Evolutionary conservation across 2,888 invertebrate genomes (phyloP), one percentile per base, ranked within the genome.

Genomic region (Cataglyphis cursor): DNA sequence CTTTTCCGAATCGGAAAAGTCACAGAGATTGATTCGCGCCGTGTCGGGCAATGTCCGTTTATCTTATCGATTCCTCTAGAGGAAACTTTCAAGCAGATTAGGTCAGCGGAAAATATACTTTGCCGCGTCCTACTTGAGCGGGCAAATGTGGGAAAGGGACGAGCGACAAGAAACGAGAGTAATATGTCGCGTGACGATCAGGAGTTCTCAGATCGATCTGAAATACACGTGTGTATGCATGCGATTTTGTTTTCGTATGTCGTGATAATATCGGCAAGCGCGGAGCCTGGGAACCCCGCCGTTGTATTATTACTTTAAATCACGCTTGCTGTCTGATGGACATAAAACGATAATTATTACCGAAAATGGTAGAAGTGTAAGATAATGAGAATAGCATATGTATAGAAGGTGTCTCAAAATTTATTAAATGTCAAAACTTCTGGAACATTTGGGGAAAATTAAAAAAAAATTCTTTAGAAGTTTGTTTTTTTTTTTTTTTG

Each of bases 241-340:
- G 74, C 65, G 62, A 80, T 61, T 82, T 80, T 76, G 82, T 87
- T 87, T 82, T 75, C 75, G 57, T 85, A 80, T 74, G 68, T 70
- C 31, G 65, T 57, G 88, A 89, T 87, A 86, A 76, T 81, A 83
- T 88, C 82, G 66, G 62, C 15, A 24, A 12, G 80, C 28, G 78
- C 61, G 81, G 84, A 51, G 81, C 74, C 35, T 21, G 64, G 24
- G n/a, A 28, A 28, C 12, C 24, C 41, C 61, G 18, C 24, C 8
- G n/a, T 59, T 48, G 38, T 38, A 65, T 31, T 72, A 64, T 51
- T 75, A 24, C 12, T 51, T 6, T 48, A 38, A 41, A 68, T 78
- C 21, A 38, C 64, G 18, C 31, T 6, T n/a, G 18, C 3, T 21
- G 9, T 3, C 6, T 9, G n/a, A 15, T 21, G 18, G 24, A 54